Base-by-base conservation (phyloP, 1,140 invertebrate genomes). In the Polyergus mexicanus region DNA sequence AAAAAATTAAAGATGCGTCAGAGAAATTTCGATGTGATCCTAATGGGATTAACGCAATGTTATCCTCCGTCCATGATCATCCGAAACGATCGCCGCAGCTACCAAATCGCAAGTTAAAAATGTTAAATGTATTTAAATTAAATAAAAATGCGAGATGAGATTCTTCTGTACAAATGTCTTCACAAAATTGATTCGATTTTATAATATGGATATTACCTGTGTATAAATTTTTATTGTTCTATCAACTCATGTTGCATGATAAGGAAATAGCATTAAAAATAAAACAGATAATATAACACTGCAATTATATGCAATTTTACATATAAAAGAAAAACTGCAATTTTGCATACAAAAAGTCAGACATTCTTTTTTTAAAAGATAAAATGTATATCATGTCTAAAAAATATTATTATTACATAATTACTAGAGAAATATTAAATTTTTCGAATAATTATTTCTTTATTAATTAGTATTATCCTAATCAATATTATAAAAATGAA, bases 171-270 rank as follows among this genome's bases (percentile, higher is more conserved):
- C 35, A 35, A 78, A n/a, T 6, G 2, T 66, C 13, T 3, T 56
- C 35, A 28, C n/a, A 41, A 6, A 13, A 78, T 66, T 16, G 22
- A 32, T 60, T 16, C 6, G 4, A 8, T 63, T 77, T 63, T 69
- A 58, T 22, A 25, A 44, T 68, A 1, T 38, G 25, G 19, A 28
- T 32, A 3, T 32, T 32, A 32, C 1, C 32, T 63, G 2, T 22
- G 2, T 44, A n/a, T 44, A 35, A 72, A 72, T 35, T 7, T 25
- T 47, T 47, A 5, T 47, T 77, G 3, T n/a, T n/a, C 28, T 63
- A 38, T 41, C 22, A 77, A 19, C 63, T 35, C 38, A 44, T 35
- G 7, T 51, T 25, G 60, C 75, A 28, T 58, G n/a, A 77, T 51
- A 11, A 22, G 13, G 3, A 77, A 77, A 51, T 63, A 76, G 22